Conservation (phyloP, 2,888 invertebrate species). For the Agrotis ipsilon region DNA sequence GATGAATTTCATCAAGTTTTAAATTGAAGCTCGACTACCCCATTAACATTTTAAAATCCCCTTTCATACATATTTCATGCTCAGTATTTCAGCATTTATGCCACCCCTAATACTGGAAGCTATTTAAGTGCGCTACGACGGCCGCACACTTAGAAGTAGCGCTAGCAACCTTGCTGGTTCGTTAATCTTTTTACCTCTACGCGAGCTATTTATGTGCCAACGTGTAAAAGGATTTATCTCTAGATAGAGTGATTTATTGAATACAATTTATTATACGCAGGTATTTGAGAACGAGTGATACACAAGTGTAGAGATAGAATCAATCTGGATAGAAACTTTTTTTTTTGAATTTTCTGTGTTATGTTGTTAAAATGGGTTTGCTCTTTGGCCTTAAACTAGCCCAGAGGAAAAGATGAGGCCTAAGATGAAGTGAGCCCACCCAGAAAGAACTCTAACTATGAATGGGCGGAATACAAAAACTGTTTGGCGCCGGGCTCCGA, state of each 20-base stretch:
- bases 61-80: too few relatives aligned
- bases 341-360: background rate
- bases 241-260: slow-evolving; percentile 1
- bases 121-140: background rate
- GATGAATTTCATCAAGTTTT: too few relatives aligned
- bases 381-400: too few relatives aligned
- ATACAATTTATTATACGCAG: slow-evolving; percentile 2
- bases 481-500: too few relatives aligned
- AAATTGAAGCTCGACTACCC: too few relatives aligned
- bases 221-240: slow-evolving; percentile 29
- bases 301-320: background rate
- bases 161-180: slow-evolving; percentile 15
- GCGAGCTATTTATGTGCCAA: slow-evolving; percentile 25
- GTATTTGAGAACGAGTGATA: slow-evolving; percentile 14
- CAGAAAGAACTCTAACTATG: too few relatives aligned
- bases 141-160: slow-evolving; percentile 23
- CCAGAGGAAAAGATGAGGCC: too few relatives aligned
- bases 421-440: too few relatives aligned
- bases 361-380: too few relatives aligned
- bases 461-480: too few relatives aligned
- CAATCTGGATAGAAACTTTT: background rate
- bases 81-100: background rate
- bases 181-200: slow-evolving; percentile 7
- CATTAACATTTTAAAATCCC: too few relatives aligned
- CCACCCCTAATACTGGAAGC: background rate